A percentile compares a stretch with the other conserved stretches of the same genome.
phyloP scores from a whole-genome alignment of 2,113 vertebrate genomes.

The Lampris incognitus region DNA sequence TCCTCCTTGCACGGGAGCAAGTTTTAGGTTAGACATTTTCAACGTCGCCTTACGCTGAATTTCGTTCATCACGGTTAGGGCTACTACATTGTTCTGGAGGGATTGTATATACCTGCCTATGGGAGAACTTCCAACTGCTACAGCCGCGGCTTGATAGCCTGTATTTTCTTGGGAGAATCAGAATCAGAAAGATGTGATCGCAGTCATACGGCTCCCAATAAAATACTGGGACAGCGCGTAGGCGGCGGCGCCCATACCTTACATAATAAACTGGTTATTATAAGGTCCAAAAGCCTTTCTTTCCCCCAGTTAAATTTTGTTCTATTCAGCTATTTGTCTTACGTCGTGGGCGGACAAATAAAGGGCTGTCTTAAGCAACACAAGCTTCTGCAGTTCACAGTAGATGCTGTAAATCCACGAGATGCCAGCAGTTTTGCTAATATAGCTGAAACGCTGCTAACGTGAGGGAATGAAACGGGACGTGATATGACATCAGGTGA shows the following conservation, averaged over 20 bases:
- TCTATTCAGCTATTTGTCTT: not conserved
- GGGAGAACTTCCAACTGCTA: conserved; percentile 20
- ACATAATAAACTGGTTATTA: conserved; percentile 7
- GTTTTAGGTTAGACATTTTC: not conserved
- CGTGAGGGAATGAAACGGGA: conserved; percentile 11
- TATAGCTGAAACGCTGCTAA: conserved; percentile 17
- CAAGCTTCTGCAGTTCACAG: not conserved
- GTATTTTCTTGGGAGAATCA: not conserved
- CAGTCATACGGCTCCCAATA: not conserved
- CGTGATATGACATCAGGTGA: conserved; percentile 32
- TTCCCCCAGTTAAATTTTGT: accelerated
- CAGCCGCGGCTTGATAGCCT: conserved; percentile 21
- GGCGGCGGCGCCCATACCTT: not conserved
- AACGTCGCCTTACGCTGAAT: not conserved
- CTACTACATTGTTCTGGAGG: too few relatives aligned
- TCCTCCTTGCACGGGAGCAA: not conserved
- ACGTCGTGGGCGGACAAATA: not conserved
- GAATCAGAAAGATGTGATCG: not conserved
- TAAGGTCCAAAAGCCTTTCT: not conserved
- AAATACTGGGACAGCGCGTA: conserved; percentile 6
- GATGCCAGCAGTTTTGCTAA: conserved; percentile 11
- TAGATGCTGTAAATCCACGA: not conserved
- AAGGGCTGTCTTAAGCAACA: not conserved
- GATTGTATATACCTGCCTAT: not conserved
- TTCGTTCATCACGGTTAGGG: not conserved